Base-by-base conservation (phyloP, 1,140 invertebrate genomes). In the Andricus grossulariae region DNA sequence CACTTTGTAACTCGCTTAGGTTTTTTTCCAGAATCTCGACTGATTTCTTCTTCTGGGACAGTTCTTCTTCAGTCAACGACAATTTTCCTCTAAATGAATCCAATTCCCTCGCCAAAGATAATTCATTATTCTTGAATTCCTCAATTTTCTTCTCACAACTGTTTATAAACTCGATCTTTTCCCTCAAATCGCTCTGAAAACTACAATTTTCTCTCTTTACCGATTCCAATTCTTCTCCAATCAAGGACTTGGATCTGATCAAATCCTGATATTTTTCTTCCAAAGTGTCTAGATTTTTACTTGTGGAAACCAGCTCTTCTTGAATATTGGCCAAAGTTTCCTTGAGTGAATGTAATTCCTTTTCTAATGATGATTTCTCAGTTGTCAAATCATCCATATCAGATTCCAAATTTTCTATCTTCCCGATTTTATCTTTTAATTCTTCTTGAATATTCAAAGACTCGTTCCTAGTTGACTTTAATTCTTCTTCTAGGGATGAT, bases 401-500 rank as follows among this genome's bases (percentile, higher is more conserved):
- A 2, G 15, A n/a, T 66, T 66, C 60, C 39, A 66, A 66, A n/a
- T 0, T 8, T 66, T 39, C 25, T 66, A 39, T 45, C 12, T 39
- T 16, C 39, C 0, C 15, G 16, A 39, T 32, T 39, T 32, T 66
- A 16, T 16, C 25, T 15, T 4, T 32, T 16, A 66, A n/a, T 32
- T 66, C 60, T 66, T 45, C 4, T 51, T 73, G n/a, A 54, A 57
- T 19, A 49, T 32, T 71, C 57, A 3, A 70, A 3, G 18, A 52
- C 39, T 70, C 39, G 0, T n/a, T n/a, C 15, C 11, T 45, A 11
- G 49, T 15, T 18, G 66, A 50, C n/a, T 73, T 39, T n/a, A 80
- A 54, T 21, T 66, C 54, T 13, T 60, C 78, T 71, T 74, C 72
- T 45, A 78, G 51, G 16, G 11, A 8, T 3, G 2, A 19, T 75